These are phyloP conservation scores for Acridotheres tristis DNA, from an alignment of 2,797 vertebrate species.

Conservation along the genomic window DNA sequence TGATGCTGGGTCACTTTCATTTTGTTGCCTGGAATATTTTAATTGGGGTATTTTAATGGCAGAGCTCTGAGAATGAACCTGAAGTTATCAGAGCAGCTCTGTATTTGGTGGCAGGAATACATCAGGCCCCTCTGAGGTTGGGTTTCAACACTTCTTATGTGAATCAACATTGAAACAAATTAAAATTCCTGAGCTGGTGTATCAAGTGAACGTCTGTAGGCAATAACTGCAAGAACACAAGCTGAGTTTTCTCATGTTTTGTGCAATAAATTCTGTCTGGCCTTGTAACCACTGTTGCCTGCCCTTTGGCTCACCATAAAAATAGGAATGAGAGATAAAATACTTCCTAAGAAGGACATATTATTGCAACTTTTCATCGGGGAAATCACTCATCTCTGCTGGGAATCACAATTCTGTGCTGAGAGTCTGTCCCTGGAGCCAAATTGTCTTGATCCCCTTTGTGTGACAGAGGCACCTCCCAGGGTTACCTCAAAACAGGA, in stretches of 20 bases:
- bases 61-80: background rate
- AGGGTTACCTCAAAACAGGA: background rate
- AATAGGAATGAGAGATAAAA: background rate
- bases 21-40: background rate
- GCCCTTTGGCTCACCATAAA: background rate
- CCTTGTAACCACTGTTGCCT: background rate
- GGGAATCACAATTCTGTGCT: background rate
- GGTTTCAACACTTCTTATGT: background rate
- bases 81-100: background rate
- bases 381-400: background rate
- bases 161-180: background rate
- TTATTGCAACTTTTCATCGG: background rate
- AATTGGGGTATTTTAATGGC: background rate
- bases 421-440: background rate
- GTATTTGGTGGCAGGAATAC: background rate
- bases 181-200: background rate
- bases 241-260: background rate
- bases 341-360: fast-evolving
- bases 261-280: background rate
- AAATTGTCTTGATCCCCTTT: background rate
- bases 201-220: background rate
- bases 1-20: background rate
- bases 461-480: background rate
- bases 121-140: background rate
- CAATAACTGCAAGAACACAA: background rate